Percentiles rank a stretch among this genome's conserved stretches.
phyloP scores from a whole-genome alignment of 1,140 invertebrate species.

The Penaeus japonicus region DNA sequence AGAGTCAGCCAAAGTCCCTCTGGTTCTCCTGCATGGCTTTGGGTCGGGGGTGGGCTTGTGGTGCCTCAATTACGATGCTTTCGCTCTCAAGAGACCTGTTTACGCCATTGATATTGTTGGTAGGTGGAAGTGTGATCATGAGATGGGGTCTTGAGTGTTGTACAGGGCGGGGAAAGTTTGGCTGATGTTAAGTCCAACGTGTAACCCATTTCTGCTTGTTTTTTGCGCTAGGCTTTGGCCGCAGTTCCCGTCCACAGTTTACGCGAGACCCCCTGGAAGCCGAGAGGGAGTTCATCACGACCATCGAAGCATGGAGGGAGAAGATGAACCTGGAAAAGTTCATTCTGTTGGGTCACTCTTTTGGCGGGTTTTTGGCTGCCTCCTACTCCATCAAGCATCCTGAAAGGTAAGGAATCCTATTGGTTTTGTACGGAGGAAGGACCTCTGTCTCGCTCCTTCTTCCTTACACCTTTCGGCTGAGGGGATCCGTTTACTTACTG shows the following conservation, averaged over 20 bases:
- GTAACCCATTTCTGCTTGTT: too few relatives aligned
- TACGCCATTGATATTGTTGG: conserved; percentile 94
- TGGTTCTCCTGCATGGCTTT: conserved; percentile 92
- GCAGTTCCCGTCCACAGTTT: conserved; percentile 88
- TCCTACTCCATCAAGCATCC: conserved; percentile 88
- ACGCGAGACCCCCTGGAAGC: conserved; percentile 79
- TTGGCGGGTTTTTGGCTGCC: conserved; percentile 93
- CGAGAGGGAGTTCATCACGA: conserved; percentile 87
- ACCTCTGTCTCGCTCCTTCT: too few relatives aligned
- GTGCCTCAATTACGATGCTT: conserved; percentile 87
- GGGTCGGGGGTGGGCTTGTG: conserved; percentile 91
- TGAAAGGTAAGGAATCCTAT: conserved; percentile 29
- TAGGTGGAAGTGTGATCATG: conserved; percentile 60
- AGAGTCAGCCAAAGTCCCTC: conserved; percentile 73
- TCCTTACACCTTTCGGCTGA: too few relatives aligned
- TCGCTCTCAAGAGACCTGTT: conserved; percentile 81
- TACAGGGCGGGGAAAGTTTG: not conserved
- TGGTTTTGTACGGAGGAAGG: too few relatives aligned
- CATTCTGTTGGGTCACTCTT: conserved; percentile 91
- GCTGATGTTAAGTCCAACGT: not conserved
- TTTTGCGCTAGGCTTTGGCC: conserved; percentile 81
- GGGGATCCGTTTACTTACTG: too few relatives aligned
- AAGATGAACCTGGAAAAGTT: conserved; percentile 89
- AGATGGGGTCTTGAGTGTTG: not conserved
- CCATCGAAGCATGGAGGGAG: conserved; percentile 93